These are phyloP conservation scores for Pyrgilauda ruficollis DNA, from an alignment of 2,113 vertebrate species.

Conservation along the genomic window DNA sequence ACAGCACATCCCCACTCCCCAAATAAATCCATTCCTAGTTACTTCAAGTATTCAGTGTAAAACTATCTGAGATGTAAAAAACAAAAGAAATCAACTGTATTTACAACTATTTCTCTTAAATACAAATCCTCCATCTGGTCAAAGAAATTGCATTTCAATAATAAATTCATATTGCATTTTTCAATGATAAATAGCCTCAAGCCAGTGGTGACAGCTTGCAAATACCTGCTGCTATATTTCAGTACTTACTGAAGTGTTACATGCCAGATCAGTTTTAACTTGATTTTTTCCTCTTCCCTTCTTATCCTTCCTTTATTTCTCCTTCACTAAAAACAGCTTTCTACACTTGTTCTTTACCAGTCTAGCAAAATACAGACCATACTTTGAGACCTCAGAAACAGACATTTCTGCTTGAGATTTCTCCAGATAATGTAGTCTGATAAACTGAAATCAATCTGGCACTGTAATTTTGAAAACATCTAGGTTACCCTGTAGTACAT, in stretches of 20 bases:
- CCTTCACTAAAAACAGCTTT: neutral
- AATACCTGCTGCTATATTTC: neutral
- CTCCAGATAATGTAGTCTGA: neutral
- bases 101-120: neutral
- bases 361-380: neutral
- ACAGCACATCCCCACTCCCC: fast-evolving
- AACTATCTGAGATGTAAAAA: neutral
- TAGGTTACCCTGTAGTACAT: neutral
- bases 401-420: neutral
- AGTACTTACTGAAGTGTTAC: neutral
- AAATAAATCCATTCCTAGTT: neutral
- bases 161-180: neutral
- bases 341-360: neutral
- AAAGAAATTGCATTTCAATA: neutral
- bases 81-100: neutral
- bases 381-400: neutral
- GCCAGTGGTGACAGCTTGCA: neutral
- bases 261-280: neutral
- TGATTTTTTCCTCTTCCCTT: neutral
- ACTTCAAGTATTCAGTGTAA: neutral
- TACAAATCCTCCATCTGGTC: neutral
- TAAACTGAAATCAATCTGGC: neutral
- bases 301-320: fast-evolving
- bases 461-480: neutral
- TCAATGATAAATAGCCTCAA: neutral